Conservation (phyloP, 2,888 invertebrate species). For the Rhingia campestris region DNA sequence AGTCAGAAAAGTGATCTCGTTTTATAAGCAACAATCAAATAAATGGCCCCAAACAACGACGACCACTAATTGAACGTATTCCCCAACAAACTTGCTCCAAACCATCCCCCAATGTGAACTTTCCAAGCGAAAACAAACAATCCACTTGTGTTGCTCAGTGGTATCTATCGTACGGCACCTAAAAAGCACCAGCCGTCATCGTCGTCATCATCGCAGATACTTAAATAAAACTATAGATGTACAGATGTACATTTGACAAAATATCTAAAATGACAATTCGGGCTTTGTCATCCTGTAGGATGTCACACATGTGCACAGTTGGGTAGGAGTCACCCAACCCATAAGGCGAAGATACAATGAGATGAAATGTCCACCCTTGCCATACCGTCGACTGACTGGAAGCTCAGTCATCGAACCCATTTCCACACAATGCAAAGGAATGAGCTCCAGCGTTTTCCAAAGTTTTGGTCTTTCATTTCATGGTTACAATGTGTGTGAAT, state of each 20-base stretch:
- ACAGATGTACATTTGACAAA: slow-evolving; percentile 21
- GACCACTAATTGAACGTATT: slow-evolving; percentile 19
- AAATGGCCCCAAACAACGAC: slow-evolving; percentile 9
- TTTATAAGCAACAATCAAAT: slow-evolving; percentile 38
- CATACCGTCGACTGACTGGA: not conserved
- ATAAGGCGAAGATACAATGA: slow-evolving; percentile 7
- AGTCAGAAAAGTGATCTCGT: slow-evolving; percentile 23
- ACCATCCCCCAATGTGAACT: slow-evolving; percentile 4
- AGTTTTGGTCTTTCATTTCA: slow-evolving; percentile 2
- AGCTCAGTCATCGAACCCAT: not conserved
- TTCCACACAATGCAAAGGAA: slow-evolving; percentile 9
- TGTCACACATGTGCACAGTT: not conserved
- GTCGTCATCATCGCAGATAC: not conserved
- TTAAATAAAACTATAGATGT: slow-evolving; percentile 12
- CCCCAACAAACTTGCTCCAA: slow-evolving; percentile 4
- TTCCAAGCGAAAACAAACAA: slow-evolving; percentile 38
- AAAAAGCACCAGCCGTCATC: not conserved
- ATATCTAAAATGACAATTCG: slow-evolving; percentile 40
- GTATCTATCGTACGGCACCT: not conserved
- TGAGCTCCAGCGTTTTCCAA: slow-evolving; percentile 23
- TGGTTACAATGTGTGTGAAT: not conserved
- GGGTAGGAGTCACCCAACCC: not conserved
- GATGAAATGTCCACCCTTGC: slow-evolving; percentile 14
- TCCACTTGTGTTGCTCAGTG: slow-evolving; percentile 8
- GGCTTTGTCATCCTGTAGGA: slow-evolving; percentile 38